Conservation (phyloP, 2,113 vertebrate species). For the Terrapene triunguis region DNA sequence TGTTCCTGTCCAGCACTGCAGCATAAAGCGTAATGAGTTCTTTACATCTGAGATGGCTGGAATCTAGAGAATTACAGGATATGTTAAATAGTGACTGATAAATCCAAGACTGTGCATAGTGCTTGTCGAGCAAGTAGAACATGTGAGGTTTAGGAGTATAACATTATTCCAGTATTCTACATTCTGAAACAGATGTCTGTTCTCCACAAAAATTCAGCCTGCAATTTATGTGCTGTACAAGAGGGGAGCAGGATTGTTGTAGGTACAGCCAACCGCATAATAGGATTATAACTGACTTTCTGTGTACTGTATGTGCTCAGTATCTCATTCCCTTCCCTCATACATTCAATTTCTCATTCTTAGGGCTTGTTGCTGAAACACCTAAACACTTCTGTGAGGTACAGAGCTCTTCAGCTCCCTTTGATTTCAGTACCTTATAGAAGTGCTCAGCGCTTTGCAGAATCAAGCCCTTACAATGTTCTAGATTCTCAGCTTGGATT, state of each 20-base stretch:
- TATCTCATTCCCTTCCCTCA: background rate
- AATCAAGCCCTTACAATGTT: background rate
- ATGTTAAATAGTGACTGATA: background rate
- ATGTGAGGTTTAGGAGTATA: slow-evolving; percentile 9
- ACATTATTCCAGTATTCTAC: slow-evolving; percentile 28
- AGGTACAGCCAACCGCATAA: background rate
- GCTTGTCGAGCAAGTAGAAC: slow-evolving; percentile 40
- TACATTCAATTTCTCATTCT: background rate
- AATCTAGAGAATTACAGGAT: background rate
- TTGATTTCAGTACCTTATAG: background rate
- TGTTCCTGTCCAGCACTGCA: background rate
- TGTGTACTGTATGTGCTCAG: background rate
- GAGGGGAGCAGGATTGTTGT: background rate
- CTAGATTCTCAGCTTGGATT: background rate
- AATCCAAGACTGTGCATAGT: slow-evolving; percentile 57
- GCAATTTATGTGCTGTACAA: background rate
- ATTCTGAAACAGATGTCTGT: slow-evolving; percentile 31
- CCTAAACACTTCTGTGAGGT: background rate
- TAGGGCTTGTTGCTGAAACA: background rate
- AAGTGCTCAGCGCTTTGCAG: background rate
- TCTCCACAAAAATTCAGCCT: background rate
- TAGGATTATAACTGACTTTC: background rate
- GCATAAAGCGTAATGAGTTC: fast-evolving
- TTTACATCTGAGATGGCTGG: background rate
- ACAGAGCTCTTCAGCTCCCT: background rate